Evolutionary conservation across 1,140 invertebrate genomes (phyloP), one percentile per base, ranked within the genome.

Genomic region (Pseudomyrmex concolor): DNA sequence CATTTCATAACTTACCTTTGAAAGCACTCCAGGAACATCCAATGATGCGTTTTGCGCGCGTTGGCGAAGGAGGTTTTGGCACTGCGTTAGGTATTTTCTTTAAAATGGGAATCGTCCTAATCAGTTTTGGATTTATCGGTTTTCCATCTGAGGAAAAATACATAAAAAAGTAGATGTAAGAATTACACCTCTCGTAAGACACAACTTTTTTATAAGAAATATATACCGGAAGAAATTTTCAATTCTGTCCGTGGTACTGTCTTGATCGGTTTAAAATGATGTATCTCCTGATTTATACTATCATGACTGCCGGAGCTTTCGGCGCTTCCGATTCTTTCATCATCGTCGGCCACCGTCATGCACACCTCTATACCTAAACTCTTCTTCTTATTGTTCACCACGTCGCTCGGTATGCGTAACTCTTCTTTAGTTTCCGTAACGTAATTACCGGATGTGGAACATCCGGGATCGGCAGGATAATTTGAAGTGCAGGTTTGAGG

Each of bases 251-350:
- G 93, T 67, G 95, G 95, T 85, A 95, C 94, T 43, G 94, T 93
- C 86, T 95, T 94, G 57, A 95, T 95, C 19, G 95, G 95, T 83
- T 95, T 95, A 68, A 95, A 95, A 85, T 95, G 94, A 89, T 95
- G 95, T 85, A 95, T 95, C 87, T 95, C 95, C 86, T 95, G 95
- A 87, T 95, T 95, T 50, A 95, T 94, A 81, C 95, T 95, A 83
- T 95, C 95, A 67, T 95, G 95, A 90, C 95, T 95, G 0, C 92
- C 92, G 67, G 94, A 92, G 72, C 93, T 94, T 73, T 94, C 92
- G 1, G 93, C 92, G 67, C 93, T 94, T 15, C 92, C 93, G 63
- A 92, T 93, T 73, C 93, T 92, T 63, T 91, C 86, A 54, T 93
- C 90, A 2, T 92, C 88, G 83, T 91, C 85, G 72, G 86, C 80